Evolutionary conservation across 2,888 invertebrate genomes (phyloP).

Genomic region (Apoda limacodes): DNA sequence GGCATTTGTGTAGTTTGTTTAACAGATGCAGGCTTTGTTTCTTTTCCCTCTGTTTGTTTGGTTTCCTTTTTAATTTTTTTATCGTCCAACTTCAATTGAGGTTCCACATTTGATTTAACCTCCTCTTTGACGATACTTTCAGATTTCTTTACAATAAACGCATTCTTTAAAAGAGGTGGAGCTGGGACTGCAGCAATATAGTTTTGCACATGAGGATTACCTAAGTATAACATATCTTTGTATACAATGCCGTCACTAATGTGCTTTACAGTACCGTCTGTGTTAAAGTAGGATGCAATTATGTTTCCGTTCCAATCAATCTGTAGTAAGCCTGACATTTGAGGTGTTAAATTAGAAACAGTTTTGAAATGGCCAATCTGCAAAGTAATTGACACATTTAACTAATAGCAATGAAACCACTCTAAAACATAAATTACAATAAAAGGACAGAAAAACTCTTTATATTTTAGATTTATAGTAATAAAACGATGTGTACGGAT

Average conservation of each 20-base stretch:
- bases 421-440: constrained; percentile 2
- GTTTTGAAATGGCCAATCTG: constrained; percentile 76
- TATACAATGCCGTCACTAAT: constrained; percentile 77
- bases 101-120: no score
- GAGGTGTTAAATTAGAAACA: constrained; percentile 37
- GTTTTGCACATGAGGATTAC: constrained; percentile 73
- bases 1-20: no score
- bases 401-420: no score
- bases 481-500: no score
- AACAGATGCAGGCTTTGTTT: no score
- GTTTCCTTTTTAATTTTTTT: no score
- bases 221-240: constrained; percentile 74
- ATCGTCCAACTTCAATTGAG: no score
- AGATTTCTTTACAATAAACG: constrained; percentile 30
- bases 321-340: constrained; percentile 71
- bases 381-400: no score
- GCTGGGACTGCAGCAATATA: constrained; percentile 75
- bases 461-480: no score
- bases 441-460: no score
- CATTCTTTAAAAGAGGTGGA: constrained; percentile 55
- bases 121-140: no score
- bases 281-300: constrained; percentile 74
- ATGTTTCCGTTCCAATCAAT: constrained; percentile 80
- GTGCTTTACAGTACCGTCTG: constrained; percentile 59
- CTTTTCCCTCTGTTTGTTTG: no score